Evolutionary conservation across 2,113 vertebrate species (phyloP).

Genomic region (Equus quagga): DNA sequence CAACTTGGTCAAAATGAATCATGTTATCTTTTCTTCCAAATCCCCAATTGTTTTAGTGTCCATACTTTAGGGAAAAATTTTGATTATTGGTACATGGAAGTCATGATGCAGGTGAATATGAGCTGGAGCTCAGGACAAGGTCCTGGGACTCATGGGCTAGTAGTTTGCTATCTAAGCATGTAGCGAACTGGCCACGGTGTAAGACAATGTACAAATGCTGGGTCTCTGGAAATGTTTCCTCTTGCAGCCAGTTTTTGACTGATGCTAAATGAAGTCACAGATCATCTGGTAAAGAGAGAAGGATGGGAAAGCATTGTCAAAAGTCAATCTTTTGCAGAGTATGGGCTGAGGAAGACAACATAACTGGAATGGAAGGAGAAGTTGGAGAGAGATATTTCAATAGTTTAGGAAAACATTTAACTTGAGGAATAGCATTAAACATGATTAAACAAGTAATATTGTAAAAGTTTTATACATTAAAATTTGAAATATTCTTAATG

Average conservation of each 20-base stretch:
- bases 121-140: background rate
- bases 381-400: background rate
- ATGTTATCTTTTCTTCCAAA: background rate
- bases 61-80: background rate
- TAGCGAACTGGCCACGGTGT: background rate
- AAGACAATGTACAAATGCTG: background rate
- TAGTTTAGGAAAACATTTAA: background rate
- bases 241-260: background rate
- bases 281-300: background rate
- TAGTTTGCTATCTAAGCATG: rapidly evolving
- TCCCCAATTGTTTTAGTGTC: background rate
- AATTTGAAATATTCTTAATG: background rate
- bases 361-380: background rate
- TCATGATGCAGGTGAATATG: background rate
- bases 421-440: background rate
- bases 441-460: background rate
- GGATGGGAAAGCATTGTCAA: background rate
- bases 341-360: background rate
- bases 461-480: background rate
- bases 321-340: background rate
- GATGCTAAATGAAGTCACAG: background rate
- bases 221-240: background rate
- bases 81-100: background rate
- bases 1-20: background rate
- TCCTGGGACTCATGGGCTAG: background rate